These are phyloP conservation scores for Portevinia maculata DNA, from an alignment of 2,888 invertebrate species.

Conservation along the genomic window DNA sequence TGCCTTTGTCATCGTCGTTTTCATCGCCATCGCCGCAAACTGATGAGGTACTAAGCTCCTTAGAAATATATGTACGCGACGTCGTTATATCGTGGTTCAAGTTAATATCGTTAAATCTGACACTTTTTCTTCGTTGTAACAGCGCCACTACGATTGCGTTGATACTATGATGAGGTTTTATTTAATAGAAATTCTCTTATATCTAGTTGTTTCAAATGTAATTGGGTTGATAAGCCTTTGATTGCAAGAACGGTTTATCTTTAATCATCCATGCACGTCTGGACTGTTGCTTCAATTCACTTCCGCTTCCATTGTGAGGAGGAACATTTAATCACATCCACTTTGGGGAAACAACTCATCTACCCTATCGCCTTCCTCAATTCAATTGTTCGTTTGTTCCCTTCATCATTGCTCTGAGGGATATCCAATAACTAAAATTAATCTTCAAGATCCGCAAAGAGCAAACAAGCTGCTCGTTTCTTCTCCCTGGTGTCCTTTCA, in stretches of 20 bases:
- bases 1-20: conserved; percentile 4
- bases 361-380: conserved; percentile 6
- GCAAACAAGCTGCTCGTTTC: conserved; percentile 39
- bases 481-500: conserved; percentile 16
- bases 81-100: conserved; percentile 27
- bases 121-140: conserved; percentile 52
- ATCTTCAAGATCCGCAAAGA: conserved; percentile 52
- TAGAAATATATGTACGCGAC: conserved; percentile 47
- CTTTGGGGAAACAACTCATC: conserved; percentile 17
- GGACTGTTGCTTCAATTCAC: conserved; percentile 24
- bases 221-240: conserved; percentile 27
- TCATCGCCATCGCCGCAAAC: conserved; percentile 4
- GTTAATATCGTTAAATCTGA: conserved; percentile 64
- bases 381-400: conserved; percentile 35
- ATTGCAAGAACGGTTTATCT: neutral
- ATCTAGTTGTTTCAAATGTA: neutral
- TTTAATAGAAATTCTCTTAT: conserved; percentile 5
- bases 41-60: conserved; percentile 57
- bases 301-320: conserved; percentile 2
- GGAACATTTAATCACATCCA: conserved; percentile 34
- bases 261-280: neutral
- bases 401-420: conserved; percentile 34
- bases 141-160: neutral
- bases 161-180: conserved; percentile 14
- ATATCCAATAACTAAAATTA: conserved; percentile 64